Conservation (phyloP, 2,888 invertebrate species). For the Sphaerophoria taeniata region DNA sequence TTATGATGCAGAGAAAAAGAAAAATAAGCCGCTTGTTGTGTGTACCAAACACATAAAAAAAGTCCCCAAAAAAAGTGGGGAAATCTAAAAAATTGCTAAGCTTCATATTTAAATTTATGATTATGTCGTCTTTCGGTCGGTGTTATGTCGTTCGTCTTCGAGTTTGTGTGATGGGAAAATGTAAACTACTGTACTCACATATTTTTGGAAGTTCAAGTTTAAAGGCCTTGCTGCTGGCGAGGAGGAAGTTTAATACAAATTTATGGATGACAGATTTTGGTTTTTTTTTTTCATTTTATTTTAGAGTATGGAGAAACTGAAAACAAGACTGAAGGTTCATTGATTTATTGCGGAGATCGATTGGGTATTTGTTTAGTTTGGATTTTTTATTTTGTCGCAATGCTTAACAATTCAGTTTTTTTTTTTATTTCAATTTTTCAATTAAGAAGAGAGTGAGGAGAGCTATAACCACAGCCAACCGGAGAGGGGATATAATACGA, state of each 20-base stretch:
- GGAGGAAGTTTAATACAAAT: conserved; percentile 64
- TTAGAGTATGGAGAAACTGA: conserved; percentile 25
- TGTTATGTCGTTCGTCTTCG: conserved; percentile 48
- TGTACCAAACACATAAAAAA: conserved; percentile 28
- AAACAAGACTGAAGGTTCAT: conserved; percentile 47
- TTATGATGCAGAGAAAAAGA: conserved; percentile 18
- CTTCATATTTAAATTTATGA: conserved; percentile 74
- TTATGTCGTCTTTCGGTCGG: conserved; percentile 69
- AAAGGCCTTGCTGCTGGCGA: conserved; percentile 24
- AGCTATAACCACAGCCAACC: too few relatives aligned
- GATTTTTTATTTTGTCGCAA: background rate
- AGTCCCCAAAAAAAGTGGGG: conserved; percentile 24
- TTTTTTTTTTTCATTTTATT: background rate
- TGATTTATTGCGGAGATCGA: conserved; percentile 9
- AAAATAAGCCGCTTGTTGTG: conserved; percentile 54
- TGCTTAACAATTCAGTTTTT: too few relatives aligned
- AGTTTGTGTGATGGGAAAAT: conserved; percentile 55
- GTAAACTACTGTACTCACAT: background rate
- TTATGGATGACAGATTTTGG: conserved; percentile 70
- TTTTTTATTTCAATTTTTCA: too few relatives aligned
- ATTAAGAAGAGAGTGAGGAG: too few relatives aligned
- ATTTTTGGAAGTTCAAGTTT: conserved; percentile 11
- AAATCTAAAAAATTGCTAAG: conserved; percentile 66
- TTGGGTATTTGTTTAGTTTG: background rate
- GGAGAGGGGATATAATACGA: too few relatives aligned